These are phyloP conservation scores for Aricia agestis DNA, from an alignment of 1,140 invertebrate species.

Conservation along the genomic window DNA sequence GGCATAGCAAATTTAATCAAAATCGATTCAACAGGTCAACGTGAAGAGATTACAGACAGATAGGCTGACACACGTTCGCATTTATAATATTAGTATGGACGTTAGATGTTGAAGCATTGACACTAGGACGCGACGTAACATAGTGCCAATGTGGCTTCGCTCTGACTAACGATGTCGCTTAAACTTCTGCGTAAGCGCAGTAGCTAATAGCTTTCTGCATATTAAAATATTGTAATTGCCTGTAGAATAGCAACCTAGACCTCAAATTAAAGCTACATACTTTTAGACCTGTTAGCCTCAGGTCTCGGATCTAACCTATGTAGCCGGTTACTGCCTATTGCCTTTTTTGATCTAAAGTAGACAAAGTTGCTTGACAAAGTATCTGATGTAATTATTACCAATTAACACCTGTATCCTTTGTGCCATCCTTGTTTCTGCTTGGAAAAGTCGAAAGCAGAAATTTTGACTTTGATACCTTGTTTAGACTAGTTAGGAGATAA, in stretches of 20 bases:
- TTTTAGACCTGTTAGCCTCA: conserved; percentile 1
- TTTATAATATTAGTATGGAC: too few relatives aligned
- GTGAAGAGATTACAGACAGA: too few relatives aligned
- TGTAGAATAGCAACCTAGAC: background rate
- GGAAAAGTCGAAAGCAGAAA: too few relatives aligned
- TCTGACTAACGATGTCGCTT: background rate
- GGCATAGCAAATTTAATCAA: too few relatives aligned
- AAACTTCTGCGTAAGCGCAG: background rate
- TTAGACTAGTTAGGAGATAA: too few relatives aligned
- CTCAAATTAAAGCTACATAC: background rate
- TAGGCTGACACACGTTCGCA: too few relatives aligned
- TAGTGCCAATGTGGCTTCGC: too few relatives aligned
- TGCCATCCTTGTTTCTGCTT: too few relatives aligned
- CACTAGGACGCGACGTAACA: too few relatives aligned
- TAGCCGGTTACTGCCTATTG: background rate
- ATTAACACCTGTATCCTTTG: background rate
- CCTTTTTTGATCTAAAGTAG: background rate
- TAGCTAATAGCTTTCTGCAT: background rate
- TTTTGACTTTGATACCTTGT: too few relatives aligned
- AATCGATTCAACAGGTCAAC: too few relatives aligned
- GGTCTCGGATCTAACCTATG: background rate
- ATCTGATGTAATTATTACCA: background rate
- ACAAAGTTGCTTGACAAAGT: background rate
- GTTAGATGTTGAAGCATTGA: too few relatives aligned
- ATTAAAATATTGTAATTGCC: background rate